Percentiles rank a stretch among this genome's conserved stretches.
Evolutionary conservation across 35 echinoderm and acorn worm species (phyloP).

Genomic region (Heliocidaris tuberculata): DNA sequence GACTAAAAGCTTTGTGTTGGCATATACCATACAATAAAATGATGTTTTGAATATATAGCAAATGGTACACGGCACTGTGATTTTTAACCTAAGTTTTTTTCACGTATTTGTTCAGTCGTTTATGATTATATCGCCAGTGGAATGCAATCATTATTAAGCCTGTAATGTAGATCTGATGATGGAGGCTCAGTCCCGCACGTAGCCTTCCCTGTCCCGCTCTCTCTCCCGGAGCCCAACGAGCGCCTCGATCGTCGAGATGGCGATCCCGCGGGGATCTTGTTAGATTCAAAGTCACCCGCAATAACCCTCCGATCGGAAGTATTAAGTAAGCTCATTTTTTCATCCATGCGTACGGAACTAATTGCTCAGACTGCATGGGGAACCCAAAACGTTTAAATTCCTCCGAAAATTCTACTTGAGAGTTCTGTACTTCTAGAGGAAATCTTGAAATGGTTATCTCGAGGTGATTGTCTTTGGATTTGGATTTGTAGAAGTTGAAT

Average conservation of each 20-base stretch:
- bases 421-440: not conserved
- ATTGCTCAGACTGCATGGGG: not conserved
- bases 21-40: not conserved
- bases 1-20: not conserved
- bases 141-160: not conserved
- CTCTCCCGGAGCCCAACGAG: not conserved
- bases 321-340: constrained; percentile 19
- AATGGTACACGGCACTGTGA: not conserved
- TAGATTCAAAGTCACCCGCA: constrained; percentile 2
- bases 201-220: not conserved
- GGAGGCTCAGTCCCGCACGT: not conserved
- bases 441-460: not conserved
- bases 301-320: constrained; percentile 9
- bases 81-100: not conserved
- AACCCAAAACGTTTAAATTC: not conserved
- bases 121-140: not conserved
- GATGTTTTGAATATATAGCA: not conserved
- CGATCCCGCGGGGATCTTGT: not conserved
- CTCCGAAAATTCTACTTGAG: not conserved
- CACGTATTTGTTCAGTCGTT: not conserved
- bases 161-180: constrained; percentile 17
- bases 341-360: not conserved
- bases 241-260: not conserved
- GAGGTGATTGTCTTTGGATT: not conserved
- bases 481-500: not conserved